Evolutionary conservation across 2,888 invertebrate species (phyloP).

Genomic region (Bellardia bayeri): DNA sequence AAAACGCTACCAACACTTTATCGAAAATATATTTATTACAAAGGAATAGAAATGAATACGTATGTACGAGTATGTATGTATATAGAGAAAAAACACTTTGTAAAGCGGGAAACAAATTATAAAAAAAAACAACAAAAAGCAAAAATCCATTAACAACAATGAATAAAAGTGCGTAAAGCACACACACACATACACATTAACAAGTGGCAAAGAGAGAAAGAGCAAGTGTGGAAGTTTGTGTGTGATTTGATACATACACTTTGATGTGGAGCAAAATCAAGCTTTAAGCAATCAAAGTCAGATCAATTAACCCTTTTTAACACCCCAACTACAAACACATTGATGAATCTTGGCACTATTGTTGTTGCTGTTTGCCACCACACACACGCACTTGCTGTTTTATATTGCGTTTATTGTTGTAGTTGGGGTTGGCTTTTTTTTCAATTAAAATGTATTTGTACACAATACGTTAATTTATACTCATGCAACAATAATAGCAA

Average conservation of each 20-base stretch:
- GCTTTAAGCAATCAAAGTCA: conserved; percentile 72
- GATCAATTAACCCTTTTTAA: conserved; percentile 74
- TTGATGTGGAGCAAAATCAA: conserved; percentile 43
- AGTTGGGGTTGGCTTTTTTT: conserved; percentile 35
- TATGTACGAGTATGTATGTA: too few species aligned
- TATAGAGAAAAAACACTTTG: neutral
- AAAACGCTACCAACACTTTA: conserved; percentile 8
- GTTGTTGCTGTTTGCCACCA: neutral
- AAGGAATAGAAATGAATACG: conserved; percentile 3
- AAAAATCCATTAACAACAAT: conserved; percentile 44
- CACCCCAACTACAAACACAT: conserved; percentile 56
- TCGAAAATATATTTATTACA: conserved; percentile 21
- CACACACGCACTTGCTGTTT: neutral
- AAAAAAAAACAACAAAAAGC: neutral
- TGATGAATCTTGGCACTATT: conserved; percentile 24
- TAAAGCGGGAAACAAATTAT: neutral
- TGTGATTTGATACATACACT: conserved; percentile 9
- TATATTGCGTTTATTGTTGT: neutral
- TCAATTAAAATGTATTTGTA: conserved; percentile 70
- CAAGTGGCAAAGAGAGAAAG: neutral
- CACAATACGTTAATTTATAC: conserved; percentile 64
- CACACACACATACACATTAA: neutral
- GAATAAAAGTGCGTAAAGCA: conserved; percentile 46
- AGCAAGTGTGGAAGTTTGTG: neutral
- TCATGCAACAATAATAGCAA: neutral